A percentile compares a stretch with the other conserved stretches of the same genome.
These are phyloP conservation scores for Propithecus coquereli DNA, from an alignment of 2,113 vertebrate species.

Conservation along the genomic window DNA sequence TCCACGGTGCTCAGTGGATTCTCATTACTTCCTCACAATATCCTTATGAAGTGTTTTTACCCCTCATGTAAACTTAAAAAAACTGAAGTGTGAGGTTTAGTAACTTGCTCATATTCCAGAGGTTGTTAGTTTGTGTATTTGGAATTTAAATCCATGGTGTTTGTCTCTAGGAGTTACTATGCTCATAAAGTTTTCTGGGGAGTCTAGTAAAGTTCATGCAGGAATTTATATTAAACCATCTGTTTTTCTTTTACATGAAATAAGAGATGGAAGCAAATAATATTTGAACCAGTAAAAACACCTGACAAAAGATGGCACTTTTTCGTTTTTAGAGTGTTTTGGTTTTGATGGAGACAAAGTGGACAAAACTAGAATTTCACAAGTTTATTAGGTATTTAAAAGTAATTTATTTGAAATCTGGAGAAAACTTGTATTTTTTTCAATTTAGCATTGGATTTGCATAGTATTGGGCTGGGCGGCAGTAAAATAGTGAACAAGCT, in stretches of 20 bases:
- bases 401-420: conserved; percentile 34
- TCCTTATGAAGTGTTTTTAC: background rate
- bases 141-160: background rate
- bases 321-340: background rate
- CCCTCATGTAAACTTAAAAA: background rate
- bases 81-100: background rate
- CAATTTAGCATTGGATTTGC: background rate
- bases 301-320: conserved; percentile 10
- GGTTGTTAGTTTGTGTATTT: background rate
- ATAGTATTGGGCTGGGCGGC: no score
- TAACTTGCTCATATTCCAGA: background rate
- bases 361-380: conserved; percentile 21
- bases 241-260: conserved; percentile 50
- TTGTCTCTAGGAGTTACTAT: conserved; percentile 5
- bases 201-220: conserved; percentile 28
- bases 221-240: conserved; percentile 42
- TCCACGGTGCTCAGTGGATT: fast-evolving
- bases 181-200: conserved; percentile 37
- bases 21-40: background rate
- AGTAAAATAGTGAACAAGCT: background rate
- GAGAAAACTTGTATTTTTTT: background rate
- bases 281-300: conserved; percentile 29
- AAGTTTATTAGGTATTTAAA: conserved; percentile 22
- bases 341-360: background rate
- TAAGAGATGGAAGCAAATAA: background rate